Conservation (phyloP, 2,888 invertebrate species). For the Ramazzottius varieornatus region DNA sequence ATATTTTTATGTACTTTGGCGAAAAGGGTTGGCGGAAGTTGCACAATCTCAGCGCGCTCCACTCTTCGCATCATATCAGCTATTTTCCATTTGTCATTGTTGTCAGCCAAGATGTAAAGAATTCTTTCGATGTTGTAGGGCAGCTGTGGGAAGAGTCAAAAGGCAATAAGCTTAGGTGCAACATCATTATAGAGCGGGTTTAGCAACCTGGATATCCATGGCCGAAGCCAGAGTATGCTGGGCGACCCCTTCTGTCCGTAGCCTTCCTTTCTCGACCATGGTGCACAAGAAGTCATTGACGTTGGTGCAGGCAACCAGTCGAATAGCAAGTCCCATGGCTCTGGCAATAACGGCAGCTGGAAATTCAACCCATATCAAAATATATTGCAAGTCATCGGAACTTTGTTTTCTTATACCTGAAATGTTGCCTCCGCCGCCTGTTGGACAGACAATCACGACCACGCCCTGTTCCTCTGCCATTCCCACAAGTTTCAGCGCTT, state of each 20-base stretch:
- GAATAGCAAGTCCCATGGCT: slow-evolving; percentile 25
- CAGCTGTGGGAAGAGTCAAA: slow-evolving; percentile 13
- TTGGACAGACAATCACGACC: slow-evolving; percentile 24
- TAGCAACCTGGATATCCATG: slow-evolving; percentile 24
- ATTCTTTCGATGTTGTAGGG: slow-evolving; percentile 26
- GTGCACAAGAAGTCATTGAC: slow-evolving; percentile 22
- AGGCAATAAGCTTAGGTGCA: background rate
- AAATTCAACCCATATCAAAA: slow-evolving; percentile 6
- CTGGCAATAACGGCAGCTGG: slow-evolving; percentile 23
- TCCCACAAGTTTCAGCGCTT: slow-evolving; percentile 13
- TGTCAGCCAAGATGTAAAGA: slow-evolving; percentile 19
- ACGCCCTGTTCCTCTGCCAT: slow-evolving; percentile 13
- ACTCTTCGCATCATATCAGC: too few relatives aligned
- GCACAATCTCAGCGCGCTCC: background rate
- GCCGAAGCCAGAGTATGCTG: slow-evolving; percentile 21
- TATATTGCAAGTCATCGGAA: background rate
- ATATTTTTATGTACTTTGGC: background rate
- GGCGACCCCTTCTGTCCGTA: slow-evolving; percentile 14
- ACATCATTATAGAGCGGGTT: background rate
- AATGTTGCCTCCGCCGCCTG: slow-evolving; percentile 27
- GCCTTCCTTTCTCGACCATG: slow-evolving; percentile 18
- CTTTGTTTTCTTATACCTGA: slow-evolving; percentile 14
- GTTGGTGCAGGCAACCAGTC: slow-evolving; percentile 23
- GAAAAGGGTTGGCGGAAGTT: background rate
- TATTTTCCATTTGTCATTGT: slow-evolving; percentile 14